Evolutionary conservation across 2,797 vertebrate species (phyloP).

Genomic region (Aulostomus chinensis): DNA sequence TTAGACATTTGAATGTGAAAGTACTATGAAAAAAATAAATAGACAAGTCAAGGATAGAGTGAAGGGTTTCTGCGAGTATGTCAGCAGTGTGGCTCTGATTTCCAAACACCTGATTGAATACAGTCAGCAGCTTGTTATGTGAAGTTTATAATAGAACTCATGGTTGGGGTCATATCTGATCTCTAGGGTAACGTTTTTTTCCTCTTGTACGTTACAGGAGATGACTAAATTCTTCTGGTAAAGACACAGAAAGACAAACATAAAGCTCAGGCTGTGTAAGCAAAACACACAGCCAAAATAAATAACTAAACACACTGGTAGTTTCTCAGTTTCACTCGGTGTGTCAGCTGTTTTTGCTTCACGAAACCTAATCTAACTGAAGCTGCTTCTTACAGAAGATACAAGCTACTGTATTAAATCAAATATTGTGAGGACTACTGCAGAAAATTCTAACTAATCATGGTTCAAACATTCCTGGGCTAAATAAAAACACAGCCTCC

Average conservation of each 20-base stretch:
- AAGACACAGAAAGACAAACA: slow-evolving; percentile 1
- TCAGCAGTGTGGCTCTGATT: no score
- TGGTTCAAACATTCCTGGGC: slow-evolving; percentile 1
- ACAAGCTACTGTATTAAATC: neutral
- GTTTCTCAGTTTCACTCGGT: no score
- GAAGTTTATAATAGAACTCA: no score
- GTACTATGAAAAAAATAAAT: no score
- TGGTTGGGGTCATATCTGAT: no score
- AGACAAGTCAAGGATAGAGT: no score
- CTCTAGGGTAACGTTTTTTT: neutral
- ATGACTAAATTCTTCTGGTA: slow-evolving; percentile 10
- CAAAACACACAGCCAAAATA: slow-evolving; percentile 4
- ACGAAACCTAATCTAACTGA: neutral
- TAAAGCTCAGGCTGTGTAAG: neutral
- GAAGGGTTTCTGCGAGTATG: no score
- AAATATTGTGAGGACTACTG: neutral
- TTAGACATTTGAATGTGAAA: no score
- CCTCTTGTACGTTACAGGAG: slow-evolving; percentile 12
- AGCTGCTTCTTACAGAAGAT: neutral
- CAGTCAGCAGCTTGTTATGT: no score
- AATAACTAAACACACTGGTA: neutral
- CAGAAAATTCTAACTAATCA: neutral
- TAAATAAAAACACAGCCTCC: slow-evolving; percentile 14
- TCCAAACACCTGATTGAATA: no score
- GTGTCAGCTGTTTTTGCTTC: neutral